A percentile compares a stretch with the other conserved stretches of the same genome.
phyloP scores from a whole-genome alignment of 2,797 vertebrate genomes.

The Anguilla marmorata region DNA sequence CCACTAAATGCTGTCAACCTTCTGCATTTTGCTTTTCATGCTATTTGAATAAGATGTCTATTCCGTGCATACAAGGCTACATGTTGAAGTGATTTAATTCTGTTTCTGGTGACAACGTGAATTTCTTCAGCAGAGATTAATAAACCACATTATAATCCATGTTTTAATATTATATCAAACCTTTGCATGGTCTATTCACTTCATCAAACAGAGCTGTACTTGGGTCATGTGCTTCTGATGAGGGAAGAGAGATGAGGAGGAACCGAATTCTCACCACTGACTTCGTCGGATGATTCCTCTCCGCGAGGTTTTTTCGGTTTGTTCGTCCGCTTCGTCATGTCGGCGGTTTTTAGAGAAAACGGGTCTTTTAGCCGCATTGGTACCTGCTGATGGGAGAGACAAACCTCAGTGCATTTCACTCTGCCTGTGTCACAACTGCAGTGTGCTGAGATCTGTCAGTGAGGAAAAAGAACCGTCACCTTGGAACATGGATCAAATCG shows the following conservation, averaged over 20 bases:
- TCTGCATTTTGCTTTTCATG: background rate
- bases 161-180: background rate
- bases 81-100: background rate
- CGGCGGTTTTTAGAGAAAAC: constrained; percentile 78
- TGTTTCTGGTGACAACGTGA: background rate
- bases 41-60: background rate
- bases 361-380: constrained; percentile 98
- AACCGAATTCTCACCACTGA: constrained; percentile 76
- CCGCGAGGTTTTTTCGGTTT: constrained; percentile 83
- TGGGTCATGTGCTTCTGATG: background rate
- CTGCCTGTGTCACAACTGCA: background rate
- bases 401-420: constrained; percentile 1
- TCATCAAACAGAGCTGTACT: background rate
- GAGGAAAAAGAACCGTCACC: background rate
- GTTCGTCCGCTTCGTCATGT: constrained; percentile 90
- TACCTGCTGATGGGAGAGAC: constrained; percentile 56
- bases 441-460: background rate
- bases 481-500: background rate
- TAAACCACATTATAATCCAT: background rate
- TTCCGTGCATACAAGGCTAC: background rate
- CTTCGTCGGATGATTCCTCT: constrained; percentile 96
- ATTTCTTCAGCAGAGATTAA: background rate
- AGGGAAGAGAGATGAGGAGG: background rate
- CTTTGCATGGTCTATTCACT: background rate
- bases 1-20: background rate